phyloP scores from a whole-genome alignment of 2,888 invertebrate species.

The Lasioglossum figueresi region DNA sequence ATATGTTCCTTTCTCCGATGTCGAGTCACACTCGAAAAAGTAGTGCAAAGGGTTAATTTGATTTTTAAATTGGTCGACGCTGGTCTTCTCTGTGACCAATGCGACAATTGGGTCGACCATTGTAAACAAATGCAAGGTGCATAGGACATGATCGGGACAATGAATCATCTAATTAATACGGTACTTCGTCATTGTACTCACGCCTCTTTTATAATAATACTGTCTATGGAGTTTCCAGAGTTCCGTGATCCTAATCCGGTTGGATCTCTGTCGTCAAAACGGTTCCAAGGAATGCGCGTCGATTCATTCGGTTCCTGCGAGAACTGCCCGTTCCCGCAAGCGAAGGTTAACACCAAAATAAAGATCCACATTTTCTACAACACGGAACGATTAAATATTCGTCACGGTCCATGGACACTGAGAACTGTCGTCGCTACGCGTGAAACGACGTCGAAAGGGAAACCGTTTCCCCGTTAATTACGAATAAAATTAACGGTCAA shows the following conservation, averaged over 20 bases:
- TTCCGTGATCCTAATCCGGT: constrained; percentile 56
- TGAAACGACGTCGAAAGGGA: background rate
- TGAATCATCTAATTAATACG: constrained; percentile 15
- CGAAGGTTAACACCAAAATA: constrained; percentile 69
- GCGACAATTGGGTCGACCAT: background rate
- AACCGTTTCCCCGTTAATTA: constrained; percentile 4
- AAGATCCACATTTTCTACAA: constrained; percentile 74
- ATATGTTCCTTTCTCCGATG: no score
- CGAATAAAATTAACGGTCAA: constrained; percentile 51
- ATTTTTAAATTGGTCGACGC: background rate
- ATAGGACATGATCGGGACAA: background rate
- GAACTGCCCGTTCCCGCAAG: constrained; percentile 66
- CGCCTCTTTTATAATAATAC: constrained; percentile 80
- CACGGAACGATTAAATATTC: background rate
- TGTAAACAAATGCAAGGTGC: background rate
- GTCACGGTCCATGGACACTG: background rate
- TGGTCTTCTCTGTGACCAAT: background rate
- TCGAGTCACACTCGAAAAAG: no score
- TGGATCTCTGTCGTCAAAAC: constrained; percentile 72
- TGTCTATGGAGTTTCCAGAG: constrained; percentile 61
- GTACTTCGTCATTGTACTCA: constrained; percentile 64
- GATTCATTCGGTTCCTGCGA: constrained; percentile 68
- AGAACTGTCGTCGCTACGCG: background rate
- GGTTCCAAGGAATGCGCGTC: constrained; percentile 73
- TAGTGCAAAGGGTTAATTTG: background rate